phyloP scores from a whole-genome alignment of 1,140 invertebrate genomes.

The Lethocerus indicus region DNA sequence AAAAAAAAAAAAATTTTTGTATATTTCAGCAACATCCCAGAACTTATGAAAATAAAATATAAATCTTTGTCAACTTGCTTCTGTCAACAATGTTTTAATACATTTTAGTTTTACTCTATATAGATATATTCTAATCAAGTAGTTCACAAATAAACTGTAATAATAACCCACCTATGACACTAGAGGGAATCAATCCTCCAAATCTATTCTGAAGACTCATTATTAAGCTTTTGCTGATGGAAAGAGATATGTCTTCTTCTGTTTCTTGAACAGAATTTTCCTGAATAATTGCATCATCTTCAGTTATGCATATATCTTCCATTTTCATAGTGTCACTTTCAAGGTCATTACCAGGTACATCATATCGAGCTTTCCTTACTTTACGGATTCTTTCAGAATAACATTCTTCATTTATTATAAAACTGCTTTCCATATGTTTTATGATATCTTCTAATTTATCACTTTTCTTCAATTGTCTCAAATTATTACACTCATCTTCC shows the following conservation, averaged over 20 bases:
- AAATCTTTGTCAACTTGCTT: not conserved
- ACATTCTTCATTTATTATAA: slow-evolving; percentile 8
- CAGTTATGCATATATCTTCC: not conserved
- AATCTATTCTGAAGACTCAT: slow-evolving; percentile 3
- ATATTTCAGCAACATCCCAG: not conserved
- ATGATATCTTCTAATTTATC: not conserved
- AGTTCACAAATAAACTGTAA: not conserved
- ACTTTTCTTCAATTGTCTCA: not conserved
- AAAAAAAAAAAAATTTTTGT: not conserved
- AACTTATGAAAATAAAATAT: not conserved
- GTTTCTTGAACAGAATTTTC: not conserved
- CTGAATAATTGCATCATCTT: not conserved
- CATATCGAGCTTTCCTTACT: not conserved
- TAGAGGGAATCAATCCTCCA: not conserved
- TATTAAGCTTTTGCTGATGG: not conserved
- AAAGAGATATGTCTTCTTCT: slow-evolving; percentile 4
- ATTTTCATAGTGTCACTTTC: not conserved
- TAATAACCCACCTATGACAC: not conserved
- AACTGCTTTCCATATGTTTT: not conserved
- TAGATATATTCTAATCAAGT: not conserved
- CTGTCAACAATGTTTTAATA: not conserved
- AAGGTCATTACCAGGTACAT: not conserved
- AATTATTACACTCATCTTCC: too few species aligned
- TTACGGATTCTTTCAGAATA: not conserved
- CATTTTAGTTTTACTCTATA: not conserved